Base-by-base conservation (phyloP, 2,888 invertebrate genomes). In the Conus canariensis region DNA sequence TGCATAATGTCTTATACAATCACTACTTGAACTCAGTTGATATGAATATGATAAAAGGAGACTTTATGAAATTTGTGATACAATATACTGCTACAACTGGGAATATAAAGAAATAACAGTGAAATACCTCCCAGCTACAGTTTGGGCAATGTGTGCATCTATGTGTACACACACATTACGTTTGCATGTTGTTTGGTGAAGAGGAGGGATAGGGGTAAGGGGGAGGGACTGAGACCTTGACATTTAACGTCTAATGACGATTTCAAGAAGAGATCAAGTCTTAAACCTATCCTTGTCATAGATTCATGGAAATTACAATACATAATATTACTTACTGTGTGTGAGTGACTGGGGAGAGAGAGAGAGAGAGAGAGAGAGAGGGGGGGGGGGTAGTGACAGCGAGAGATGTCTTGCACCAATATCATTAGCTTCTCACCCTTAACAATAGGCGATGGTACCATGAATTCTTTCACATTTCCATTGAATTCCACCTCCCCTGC, bases 401-500 rank as follows among this genome's bases (percentile, higher is more conserved):
- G 22, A 22, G 70, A 22, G 70, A 22, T 16, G 22, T 19, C n/a
- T 70, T 2, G 16, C 22, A 16, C 70, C 64, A 10, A 0, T 64
- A 10, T 22, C 19, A 70, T 22, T 22, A 70, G 22, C 16, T 70
- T 3, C 91, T 90, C 86, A 92, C 92, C 91, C 77, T 88, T 88
- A 30, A 91, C 86, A 45, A 90, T 89, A 30, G 91, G 88, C 56
- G 92, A 92, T 30, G 93, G 92, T 30, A 93, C 92, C 14, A 87
- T 82, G 83, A 92, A 93, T 86, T 93, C 91, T 80, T 91, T 91
- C 0, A 91, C 87, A 22, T 67, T 88, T 10, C 92, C 92, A 82
- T 92, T 91, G 88, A 92, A 93, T 45, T 91, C 91, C 30, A 89
- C 89, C 70, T 92, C 92, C 7, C 92, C 92, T n/a, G 88, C 90